phyloP scores from a whole-genome alignment of 2,888 invertebrate genomes.

The Agrotis puta region DNA sequence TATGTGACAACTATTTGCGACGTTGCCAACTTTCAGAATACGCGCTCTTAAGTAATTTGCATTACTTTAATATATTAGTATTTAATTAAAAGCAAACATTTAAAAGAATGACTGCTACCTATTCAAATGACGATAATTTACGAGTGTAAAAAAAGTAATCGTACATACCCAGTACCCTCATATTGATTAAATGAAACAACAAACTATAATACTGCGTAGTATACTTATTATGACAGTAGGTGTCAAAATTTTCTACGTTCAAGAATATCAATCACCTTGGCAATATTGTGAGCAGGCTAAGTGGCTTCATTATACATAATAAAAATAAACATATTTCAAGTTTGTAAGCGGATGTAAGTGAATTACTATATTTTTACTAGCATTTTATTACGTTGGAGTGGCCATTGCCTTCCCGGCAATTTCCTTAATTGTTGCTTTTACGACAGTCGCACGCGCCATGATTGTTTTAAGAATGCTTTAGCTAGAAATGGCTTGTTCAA shows the following conservation, averaged over 20 bases:
- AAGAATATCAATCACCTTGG: conserved; percentile 35
- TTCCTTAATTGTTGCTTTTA: conserved; percentile 48
- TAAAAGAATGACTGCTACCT: not conserved
- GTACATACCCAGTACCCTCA: too few relatives aligned
- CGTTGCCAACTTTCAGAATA: too few relatives aligned
- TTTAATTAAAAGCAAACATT: too few relatives aligned
- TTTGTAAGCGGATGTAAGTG: conserved; percentile 50
- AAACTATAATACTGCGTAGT: not conserved
- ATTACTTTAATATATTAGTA: too few relatives aligned
- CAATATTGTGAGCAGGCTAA: conserved; percentile 2
- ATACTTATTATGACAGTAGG: not conserved
- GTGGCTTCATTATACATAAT: conserved; percentile 35
- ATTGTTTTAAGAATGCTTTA: conserved; percentile 24
- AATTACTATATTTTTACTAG: conserved; percentile 41
- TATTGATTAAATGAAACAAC: not conserved
- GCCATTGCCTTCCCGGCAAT: conserved; percentile 49
- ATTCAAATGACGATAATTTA: too few relatives aligned
- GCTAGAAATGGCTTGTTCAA: conserved; percentile 6
- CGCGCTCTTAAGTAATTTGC: too few relatives aligned
- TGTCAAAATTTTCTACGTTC: conserved; percentile 12
- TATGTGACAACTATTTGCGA: too few relatives aligned
- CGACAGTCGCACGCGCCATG: conserved; percentile 39
- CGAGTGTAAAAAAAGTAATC: too few relatives aligned
- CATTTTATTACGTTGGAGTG: conserved; percentile 47
- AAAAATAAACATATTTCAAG: conserved; percentile 40